A percentile compares a stretch with the other conserved stretches of the same genome.
phyloP scores from a whole-genome alignment of 2,797 vertebrate genomes.

The Naso thynnoides region DNA sequence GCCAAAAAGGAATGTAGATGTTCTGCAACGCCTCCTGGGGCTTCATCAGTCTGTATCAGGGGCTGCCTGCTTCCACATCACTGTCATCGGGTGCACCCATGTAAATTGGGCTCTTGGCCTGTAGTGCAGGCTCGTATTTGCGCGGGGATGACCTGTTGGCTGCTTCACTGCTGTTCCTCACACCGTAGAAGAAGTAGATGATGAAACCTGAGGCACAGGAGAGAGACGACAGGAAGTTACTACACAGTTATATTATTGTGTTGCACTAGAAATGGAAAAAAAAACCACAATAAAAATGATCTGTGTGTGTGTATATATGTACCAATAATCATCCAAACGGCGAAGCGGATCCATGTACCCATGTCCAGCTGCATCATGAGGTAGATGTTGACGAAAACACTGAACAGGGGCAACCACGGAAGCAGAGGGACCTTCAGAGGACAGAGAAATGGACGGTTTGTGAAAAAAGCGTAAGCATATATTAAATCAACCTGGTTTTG shows the following conservation, averaged over 20 bases:
- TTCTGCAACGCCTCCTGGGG: constrained; percentile 29
- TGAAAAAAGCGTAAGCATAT: not conserved
- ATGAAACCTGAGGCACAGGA: constrained; percentile 86
- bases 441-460: not conserved
- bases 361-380: constrained; percentile 95
- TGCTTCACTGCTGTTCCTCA: constrained; percentile 90
- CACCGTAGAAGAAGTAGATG: constrained; percentile 94
- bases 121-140: constrained; percentile 72
- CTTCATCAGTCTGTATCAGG: constrained; percentile 62
- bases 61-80: constrained; percentile 75
- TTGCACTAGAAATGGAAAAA: not conserved
- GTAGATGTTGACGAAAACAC: constrained; percentile 95
- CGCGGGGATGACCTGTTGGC: constrained; percentile 57
- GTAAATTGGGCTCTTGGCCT: constrained; percentile 82
- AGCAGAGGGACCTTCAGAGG: constrained; percentile 90
- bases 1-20: constrained; percentile 39
- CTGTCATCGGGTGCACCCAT: constrained; percentile 68
- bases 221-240: constrained; percentile 15
- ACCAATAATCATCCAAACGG: constrained; percentile 93
- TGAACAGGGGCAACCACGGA: constrained; percentile 92
- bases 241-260: not conserved
- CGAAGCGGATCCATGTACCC: constrained; percentile 91
- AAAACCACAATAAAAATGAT: not conserved
- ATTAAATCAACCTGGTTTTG: not conserved
- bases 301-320: constrained; percentile 8